Evolutionary conservation across 2,888 invertebrate genomes (phyloP), one percentile per base, ranked within the genome.

Genomic region (Eledona agricola): DNA sequence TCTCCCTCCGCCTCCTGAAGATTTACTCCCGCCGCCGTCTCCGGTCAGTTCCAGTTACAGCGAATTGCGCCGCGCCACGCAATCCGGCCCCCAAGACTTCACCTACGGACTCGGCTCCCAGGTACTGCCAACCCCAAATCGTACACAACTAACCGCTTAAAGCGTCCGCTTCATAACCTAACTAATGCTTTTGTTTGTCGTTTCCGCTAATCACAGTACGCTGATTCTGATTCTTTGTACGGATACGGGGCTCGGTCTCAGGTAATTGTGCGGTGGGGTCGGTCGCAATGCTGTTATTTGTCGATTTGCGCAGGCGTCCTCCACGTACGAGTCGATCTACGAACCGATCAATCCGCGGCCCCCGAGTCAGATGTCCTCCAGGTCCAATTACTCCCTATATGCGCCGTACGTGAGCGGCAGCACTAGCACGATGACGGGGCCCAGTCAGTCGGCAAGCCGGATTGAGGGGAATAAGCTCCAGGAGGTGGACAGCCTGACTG

Each of bases 11-110:
- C 79, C 81, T 3, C 79, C 82, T 0, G 75, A 82, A 38, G 89
- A 90, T 58, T 79, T 88, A 57, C 82, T 87, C 47, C 90, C 90
- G 10, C 93, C 93, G 3, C 92, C 93, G 4, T 92, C 92, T 55
- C 93, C 93, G 1, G 93, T 93, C 0, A 93, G 92, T 67, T 93
- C 93, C 1, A 93, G 92, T 63, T 94, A 93, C 67, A 93, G 93
- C 69, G 93, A 93, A 77, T 77, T 93, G 47, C 81, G 89, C 42
- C 81, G 90, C 58, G 93, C 93, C 6, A 90, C 90, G 11, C 84
- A 89, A 65, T 82, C 83, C 45, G 43, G 49, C 5, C 20, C 17
- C n/a, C 73, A 71, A 32, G 75, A 74, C 49, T 77, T 74, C 52
- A 80, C 82, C 57, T 83, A 85, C 66, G 87, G 86, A 47, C 84